phyloP scores from a whole-genome alignment of 2,888 invertebrate species.

The Therioaphis trifolii region DNA sequence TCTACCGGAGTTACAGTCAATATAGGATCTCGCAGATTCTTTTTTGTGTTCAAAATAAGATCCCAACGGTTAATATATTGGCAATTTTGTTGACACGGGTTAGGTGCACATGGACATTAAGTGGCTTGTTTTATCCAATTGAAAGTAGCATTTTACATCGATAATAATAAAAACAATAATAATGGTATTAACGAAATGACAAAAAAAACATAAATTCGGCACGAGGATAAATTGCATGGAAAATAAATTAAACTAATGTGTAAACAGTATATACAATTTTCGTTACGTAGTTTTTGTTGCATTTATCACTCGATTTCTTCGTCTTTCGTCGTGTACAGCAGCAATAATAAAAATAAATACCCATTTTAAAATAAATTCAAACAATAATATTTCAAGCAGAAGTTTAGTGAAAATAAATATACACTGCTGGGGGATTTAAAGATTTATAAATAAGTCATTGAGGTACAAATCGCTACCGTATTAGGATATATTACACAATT shows the following conservation, averaged over 20 bases:
- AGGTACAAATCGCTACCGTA: not conserved
- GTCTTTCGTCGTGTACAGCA: not conserved
- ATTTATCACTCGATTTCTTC: conserved; percentile 21
- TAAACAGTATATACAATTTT: not conserved
- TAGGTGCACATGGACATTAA: not conserved
- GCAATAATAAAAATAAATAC: not conserved
- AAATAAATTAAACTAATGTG: not conserved
- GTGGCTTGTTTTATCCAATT: conserved; percentile 23
- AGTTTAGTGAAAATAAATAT: conserved; percentile 11
- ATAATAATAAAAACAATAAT: not conserved
- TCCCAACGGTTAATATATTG: conserved; percentile 7
- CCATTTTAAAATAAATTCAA: not conserved
- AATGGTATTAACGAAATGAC: conserved; percentile 7
- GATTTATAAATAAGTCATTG: not conserved
- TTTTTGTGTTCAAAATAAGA: not conserved
- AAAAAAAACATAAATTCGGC: conserved; percentile 23
- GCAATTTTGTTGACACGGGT: not conserved
- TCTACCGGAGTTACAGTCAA: not conserved
- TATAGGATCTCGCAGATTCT: not conserved
- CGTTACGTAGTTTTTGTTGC: not conserved
- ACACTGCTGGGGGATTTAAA: not conserved
- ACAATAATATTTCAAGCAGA: conserved; percentile 14
- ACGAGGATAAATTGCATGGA: not conserved
- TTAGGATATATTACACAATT: too few relatives aligned
- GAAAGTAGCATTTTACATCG: not conserved